phyloP scores from a whole-genome alignment of 1,140 invertebrate genomes.

The Zeugodacus cucurbitae region DNA sequence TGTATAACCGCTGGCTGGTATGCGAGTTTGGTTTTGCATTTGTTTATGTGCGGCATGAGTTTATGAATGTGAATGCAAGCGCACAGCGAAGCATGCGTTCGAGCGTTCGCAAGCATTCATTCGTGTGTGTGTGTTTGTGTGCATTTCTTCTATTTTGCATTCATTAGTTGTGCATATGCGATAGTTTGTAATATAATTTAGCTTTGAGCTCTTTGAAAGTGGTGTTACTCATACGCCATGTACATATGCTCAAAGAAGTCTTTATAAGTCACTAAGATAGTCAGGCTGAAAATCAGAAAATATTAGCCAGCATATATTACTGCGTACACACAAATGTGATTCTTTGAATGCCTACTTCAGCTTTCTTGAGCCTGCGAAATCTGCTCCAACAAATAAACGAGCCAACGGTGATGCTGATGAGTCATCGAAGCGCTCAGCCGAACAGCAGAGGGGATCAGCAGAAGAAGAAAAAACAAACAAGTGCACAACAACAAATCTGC shows the following conservation, averaged over 20 bases:
- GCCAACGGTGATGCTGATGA: too few relatives aligned
- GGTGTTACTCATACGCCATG: not conserved
- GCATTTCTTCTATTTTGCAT: not conserved
- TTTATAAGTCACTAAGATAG: too few relatives aligned
- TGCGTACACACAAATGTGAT: too few relatives aligned
- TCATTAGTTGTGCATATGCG: not conserved
- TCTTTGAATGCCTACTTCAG: too few relatives aligned
- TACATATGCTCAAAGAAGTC: not conserved
- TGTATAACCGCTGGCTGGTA: conserved; percentile 7
- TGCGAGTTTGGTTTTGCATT: conserved; percentile 17
- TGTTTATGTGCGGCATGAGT: conserved; percentile 12
- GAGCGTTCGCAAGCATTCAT: not conserved
- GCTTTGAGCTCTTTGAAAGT: not conserved
- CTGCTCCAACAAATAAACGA: too few relatives aligned
- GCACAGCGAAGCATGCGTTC: not conserved
- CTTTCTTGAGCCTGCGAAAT: too few relatives aligned
- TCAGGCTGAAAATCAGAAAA: too few relatives aligned
- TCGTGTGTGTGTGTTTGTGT: not conserved
- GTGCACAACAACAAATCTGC: too few relatives aligned
- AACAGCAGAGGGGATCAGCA: too few relatives aligned
- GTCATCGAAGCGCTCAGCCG: too few relatives aligned
- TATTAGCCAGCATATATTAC: too few relatives aligned
- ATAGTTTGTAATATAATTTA: not conserved
- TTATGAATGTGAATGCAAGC: not conserved
- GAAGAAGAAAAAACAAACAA: too few relatives aligned